Evolutionary conservation across 2,797 vertebrate species (phyloP), one percentile per base, ranked within the genome.

Genomic region (Acridotheres tristis): DNA sequence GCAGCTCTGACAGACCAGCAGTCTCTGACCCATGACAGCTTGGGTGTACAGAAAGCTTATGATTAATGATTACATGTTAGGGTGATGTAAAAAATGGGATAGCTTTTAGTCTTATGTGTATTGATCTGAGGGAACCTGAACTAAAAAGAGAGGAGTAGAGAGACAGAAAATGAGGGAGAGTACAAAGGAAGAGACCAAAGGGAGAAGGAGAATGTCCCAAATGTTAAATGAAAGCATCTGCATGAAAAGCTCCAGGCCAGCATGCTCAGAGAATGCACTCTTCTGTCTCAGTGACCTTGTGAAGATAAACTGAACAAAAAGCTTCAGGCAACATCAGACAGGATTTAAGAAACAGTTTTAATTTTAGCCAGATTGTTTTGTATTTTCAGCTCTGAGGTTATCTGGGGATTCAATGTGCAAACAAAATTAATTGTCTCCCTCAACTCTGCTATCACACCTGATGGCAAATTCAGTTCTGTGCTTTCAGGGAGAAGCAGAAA

Each of bases 321-420:
- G 80, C 90, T 96, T 67, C 82, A 38, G 91, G 97, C 94, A 91
- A 94, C 76, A 91, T 92, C 94, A 97, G 95, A 95, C 61, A 86
- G 79, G 57, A 85, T 93, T 95, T 95, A 97, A 96, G 96, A 94
- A 83, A 79, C 88, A 89, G 93, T 93, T 96, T 97, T 97, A 97
- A 97, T 97, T 97, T 97, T 95, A 97, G 88, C 80, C 96, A 96
- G 94, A 96, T 96, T 96, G 95, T 91, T 95, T 87, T 93, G 87
- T 92, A 63, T 93, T 96, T 87, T 93, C 40, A 32, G 45, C 77
- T 45, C 78, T 15, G 10, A 76, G 96, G 94, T 97, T 93, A 97
- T 96, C 89, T 93, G 57, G 84, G 97, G 88, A 92, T 94, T 88
- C 93, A 83, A 29, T 51, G 91, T 76, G 86, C 88, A 91, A 94